phyloP scores from a whole-genome alignment of 2,888 invertebrate genomes.

The Hemistola chrysoprasaria region DNA sequence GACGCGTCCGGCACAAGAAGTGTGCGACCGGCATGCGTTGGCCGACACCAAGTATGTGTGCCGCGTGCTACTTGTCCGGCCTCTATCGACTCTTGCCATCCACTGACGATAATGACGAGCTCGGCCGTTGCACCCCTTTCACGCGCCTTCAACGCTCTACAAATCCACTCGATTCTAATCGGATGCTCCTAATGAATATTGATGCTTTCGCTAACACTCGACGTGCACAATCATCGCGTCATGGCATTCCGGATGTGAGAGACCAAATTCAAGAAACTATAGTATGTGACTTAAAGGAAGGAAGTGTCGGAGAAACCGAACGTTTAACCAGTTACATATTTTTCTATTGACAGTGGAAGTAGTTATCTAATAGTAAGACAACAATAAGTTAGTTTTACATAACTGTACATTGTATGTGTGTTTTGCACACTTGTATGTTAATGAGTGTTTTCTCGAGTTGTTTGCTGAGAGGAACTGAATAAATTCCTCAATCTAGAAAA shows the following conservation, averaged over 20 bases:
- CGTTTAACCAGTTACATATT: conserved; percentile 23
- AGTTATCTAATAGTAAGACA: conserved; percentile 26
- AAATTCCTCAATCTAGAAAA: conserved; percentile 27
- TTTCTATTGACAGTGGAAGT: conserved; percentile 23
- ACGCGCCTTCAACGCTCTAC: conserved; percentile 76
- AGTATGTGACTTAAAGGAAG: conserved; percentile 6
- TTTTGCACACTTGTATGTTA: conserved; percentile 27
- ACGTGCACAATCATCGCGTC: conserved; percentile 37
- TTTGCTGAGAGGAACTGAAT: conserved; percentile 21
- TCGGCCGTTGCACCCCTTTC: conserved; percentile 79
- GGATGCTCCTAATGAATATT: conserved; percentile 62
- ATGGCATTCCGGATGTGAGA: conserved; percentile 48
- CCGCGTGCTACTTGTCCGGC: conserved; percentile 61
- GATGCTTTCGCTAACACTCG: conserved; percentile 40
- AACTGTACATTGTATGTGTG: conserved; percentile 15
- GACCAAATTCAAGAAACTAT: conserved; percentile 7
- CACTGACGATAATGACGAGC: conserved; percentile 48
- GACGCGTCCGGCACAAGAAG: conserved; percentile 62
- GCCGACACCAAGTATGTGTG: conserved; percentile 67
- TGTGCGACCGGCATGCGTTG: conserved; percentile 42
- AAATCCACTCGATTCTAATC: conserved; percentile 69
- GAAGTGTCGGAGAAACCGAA: conserved; percentile 20
- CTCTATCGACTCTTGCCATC: conserved; percentile 34
- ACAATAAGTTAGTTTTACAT: conserved; percentile 28
- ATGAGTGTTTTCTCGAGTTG: conserved; percentile 22